Evolutionary conservation across 2,888 invertebrate genomes (phyloP).

Genomic region (Acanthosepion pharaonis): DNA sequence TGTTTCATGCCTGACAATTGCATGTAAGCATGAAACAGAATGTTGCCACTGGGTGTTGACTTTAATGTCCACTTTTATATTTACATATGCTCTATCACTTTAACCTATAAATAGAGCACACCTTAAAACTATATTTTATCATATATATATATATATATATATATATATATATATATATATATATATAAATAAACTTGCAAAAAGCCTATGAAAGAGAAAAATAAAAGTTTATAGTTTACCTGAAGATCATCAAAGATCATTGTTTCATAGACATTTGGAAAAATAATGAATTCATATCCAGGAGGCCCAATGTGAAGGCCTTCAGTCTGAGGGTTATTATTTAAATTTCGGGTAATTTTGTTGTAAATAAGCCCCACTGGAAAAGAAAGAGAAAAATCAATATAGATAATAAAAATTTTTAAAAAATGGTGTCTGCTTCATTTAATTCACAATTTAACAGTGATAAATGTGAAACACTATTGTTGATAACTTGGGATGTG

Average conservation of each 20-base stretch:
- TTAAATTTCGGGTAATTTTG: constrained; percentile 66
- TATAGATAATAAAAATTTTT: neutral
- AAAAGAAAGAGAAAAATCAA: constrained; percentile 48
- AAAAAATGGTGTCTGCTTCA: neutral
- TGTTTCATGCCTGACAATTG: no score
- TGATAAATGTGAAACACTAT: neutral
- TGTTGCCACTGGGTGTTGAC: no score
- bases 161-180: no score
- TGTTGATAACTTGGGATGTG: no score
- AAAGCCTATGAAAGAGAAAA: neutral
- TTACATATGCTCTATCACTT: no score
- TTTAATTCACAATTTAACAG: neutral
- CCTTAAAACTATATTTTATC: no score
- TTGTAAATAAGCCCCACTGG: constrained; percentile 71
- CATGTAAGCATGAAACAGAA: no score
- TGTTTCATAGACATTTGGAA: constrained; percentile 71
- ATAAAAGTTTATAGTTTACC: constrained; percentile 54
- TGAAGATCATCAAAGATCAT: constrained; percentile 60
- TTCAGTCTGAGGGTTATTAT: constrained; percentile 60
- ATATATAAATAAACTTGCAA: neutral
- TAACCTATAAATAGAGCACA: no score
- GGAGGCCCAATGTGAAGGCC: constrained; percentile 71
- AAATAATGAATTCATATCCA: constrained; percentile 70
- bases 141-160: no score
- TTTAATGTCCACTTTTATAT: no score